phyloP scores from a whole-genome alignment of 1,140 invertebrate genomes.

The Chionoecetes opilio region DNA sequence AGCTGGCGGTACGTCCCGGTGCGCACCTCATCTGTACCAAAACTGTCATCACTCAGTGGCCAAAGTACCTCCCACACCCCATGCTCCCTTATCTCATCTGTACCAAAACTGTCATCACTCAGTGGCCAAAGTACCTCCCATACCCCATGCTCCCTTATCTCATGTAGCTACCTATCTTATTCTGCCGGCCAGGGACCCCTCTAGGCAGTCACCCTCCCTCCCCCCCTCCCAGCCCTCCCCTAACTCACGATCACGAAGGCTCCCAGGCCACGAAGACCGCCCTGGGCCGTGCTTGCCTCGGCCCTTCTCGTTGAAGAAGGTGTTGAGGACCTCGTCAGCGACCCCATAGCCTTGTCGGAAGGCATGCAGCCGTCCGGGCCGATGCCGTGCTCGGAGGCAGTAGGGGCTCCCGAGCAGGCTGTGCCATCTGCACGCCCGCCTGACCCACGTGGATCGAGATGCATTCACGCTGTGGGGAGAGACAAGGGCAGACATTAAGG shows the following conservation, averaged over 20 bases:
- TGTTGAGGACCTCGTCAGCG: slow-evolving; percentile 69
- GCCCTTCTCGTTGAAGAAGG: slow-evolving; percentile 73
- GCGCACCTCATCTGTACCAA: slow-evolving; percentile 70
- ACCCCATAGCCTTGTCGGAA: slow-evolving; percentile 71
- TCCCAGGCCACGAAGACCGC: slow-evolving; percentile 70
- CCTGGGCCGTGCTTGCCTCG: slow-evolving; percentile 69
- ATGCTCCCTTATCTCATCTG: background rate
- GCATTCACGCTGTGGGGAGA: slow-evolving; percentile 61
- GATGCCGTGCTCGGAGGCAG: slow-evolving; percentile 71
- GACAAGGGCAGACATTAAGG: background rate
- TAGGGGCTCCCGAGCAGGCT: slow-evolving; percentile 74
- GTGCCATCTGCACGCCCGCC: slow-evolving; percentile 75
- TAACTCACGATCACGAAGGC: slow-evolving; percentile 67
- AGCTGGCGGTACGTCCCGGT: slow-evolving; percentile 77
- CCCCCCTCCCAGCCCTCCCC: too few species aligned
- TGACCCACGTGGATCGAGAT: slow-evolving; percentile 75
- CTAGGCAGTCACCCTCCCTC: too few species aligned
- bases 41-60: background rate
- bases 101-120: too few species aligned
- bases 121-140: too few species aligned
- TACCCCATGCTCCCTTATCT: too few species aligned
- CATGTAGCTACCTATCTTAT: too few species aligned
- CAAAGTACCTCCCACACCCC: background rate
- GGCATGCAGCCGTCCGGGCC: slow-evolving; percentile 73
- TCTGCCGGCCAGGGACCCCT: too few species aligned